Evolutionary conservation across 2,888 invertebrate genomes (phyloP), one percentile per base, ranked within the genome.

Genomic region (Perizoma affinitatum): DNA sequence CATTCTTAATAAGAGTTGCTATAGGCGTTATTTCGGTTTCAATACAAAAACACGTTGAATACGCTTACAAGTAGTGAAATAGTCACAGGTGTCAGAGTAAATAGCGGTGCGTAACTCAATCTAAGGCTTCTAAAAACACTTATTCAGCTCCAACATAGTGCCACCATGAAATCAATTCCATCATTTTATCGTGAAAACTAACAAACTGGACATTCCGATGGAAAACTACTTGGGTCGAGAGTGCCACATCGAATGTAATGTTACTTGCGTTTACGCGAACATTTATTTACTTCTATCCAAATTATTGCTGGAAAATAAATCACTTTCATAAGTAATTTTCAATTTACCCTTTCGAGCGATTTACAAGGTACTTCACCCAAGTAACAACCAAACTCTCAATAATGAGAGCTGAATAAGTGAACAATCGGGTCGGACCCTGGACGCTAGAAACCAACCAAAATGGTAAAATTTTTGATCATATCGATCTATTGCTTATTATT

Each of bases 61-160:
- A 22, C 22, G 22, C 22, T 22, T 22, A 22, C 22, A 22, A 22
- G 1, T 22, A 22, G 22, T 22, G 22, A 22, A 22, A 22, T 22
- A 22, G 22, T 22, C 22, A 22, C 22, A 3, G 22, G 1, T 3
- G 22, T 22, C n/a, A 22, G 22, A 1, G 22, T 22, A 22, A 22
- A 22, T 22, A 22, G 22, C 22, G 38, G 7, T 38, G 7, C 1
- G 7, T 0, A 38, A 38, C 38, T 38, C 38, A 38, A 4, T 4
- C 38, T 22, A 40, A 22, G 43, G 22, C 3, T 10, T 38, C 41
- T 41, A 10, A 48, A 54, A 52, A 33, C 65, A 63, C 55, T 54
- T 61, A 63, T 59, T 63, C 63, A 65, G 63, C 57, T 63, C 57
- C 35, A 36, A 54, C 45, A 61, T 52, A 34, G 49, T 53, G n/a